Percentiles rank a stretch among this genome's conserved stretches.
These are phyloP conservation scores for Aphodius granarius DNA, from an alignment of 2,888 invertebrate genomes.

Conservation along the genomic window DNA sequence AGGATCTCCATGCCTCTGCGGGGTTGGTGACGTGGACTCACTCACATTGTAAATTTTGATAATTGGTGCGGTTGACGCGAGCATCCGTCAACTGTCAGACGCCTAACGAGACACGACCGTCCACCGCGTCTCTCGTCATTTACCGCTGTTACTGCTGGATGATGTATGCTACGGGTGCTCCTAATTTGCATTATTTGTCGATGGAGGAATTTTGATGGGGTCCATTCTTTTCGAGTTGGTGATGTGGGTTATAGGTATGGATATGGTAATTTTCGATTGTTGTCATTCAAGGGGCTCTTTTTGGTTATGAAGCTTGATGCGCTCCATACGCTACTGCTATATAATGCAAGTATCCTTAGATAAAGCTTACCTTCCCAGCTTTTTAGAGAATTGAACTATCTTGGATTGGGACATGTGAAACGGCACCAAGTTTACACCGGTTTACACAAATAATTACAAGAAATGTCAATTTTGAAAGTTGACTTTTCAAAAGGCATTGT, in stretches of 20 bases:
- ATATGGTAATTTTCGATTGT: background rate
- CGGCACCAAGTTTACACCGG: too few relatives aligned
- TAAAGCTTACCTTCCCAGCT: too few relatives aligned
- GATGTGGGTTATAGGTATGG: background rate
- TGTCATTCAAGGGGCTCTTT: background rate
- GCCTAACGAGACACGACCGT: background rate
- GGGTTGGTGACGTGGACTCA: too few relatives aligned
- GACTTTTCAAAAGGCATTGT: too few relatives aligned
- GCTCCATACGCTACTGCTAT: background rate
- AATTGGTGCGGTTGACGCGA: constrained; percentile 8
- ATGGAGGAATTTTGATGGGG: background rate
- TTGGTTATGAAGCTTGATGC: background rate
- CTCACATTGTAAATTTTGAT: constrained; percentile 20
- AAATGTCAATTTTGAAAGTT: too few relatives aligned
- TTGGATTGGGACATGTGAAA: too few relatives aligned
- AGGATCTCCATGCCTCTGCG: constrained; percentile 45
- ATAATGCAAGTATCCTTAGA: background rate
- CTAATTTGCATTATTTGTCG: background rate
- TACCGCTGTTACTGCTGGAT: background rate
- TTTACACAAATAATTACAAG: too few relatives aligned
- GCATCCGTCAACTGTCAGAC: constrained; percentile 6
- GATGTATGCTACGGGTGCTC: background rate
- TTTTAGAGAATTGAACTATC: too few relatives aligned
- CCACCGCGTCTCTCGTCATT: background rate
- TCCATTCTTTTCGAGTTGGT: background rate